Conservation (phyloP, 2,797 vertebrate species). For the Clarias fuscus region DNA sequence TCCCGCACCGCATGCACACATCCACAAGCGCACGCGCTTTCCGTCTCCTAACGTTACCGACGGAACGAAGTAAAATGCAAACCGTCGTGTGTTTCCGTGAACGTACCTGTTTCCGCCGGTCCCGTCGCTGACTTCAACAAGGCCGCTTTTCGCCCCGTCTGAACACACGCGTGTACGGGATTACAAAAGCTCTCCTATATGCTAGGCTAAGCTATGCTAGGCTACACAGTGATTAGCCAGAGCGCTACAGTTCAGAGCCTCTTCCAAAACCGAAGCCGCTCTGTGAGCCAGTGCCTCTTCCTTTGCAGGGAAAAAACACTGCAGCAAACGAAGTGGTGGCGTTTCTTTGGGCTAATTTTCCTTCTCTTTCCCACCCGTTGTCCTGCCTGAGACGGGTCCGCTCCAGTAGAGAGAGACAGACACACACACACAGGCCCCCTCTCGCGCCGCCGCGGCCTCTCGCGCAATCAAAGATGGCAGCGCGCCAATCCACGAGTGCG, state of each 20-base stretch:
- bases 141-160: slow-evolving; percentile 32
- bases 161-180: slow-evolving; percentile 58
- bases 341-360: slow-evolving; percentile 41
- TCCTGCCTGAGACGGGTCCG: slow-evolving; percentile 68
- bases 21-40: not conserved
- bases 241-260: slow-evolving; percentile 60
- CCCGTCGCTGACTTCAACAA: slow-evolving; percentile 56
- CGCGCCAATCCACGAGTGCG: slow-evolving; percentile 56
- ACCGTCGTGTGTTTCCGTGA: not conserved
- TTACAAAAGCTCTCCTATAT: slow-evolving; percentile 72
- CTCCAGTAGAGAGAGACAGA: slow-evolving; percentile 59
- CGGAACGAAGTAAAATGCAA: not conserved
- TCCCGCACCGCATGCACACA: slow-evolving; percentile 33
- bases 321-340: slow-evolving; percentile 50
- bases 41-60: not conserved
- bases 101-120: slow-evolving; percentile 74
- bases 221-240: slow-evolving; percentile 65
- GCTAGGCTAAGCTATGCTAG: slow-evolving; percentile 59
- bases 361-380: slow-evolving; percentile 58
- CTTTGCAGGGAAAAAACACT: slow-evolving; percentile 34
- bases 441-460: slow-evolving; percentile 78
- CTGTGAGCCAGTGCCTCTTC: slow-evolving; percentile 19
- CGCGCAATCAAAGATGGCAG: slow-evolving; percentile 83
- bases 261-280: slow-evolving; percentile 60
- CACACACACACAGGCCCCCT: slow-evolving; percentile 70